These are phyloP conservation scores for Thryonomys swinderianus DNA, from an alignment of 2,113 vertebrate genomes.

Conservation along the genomic window DNA sequence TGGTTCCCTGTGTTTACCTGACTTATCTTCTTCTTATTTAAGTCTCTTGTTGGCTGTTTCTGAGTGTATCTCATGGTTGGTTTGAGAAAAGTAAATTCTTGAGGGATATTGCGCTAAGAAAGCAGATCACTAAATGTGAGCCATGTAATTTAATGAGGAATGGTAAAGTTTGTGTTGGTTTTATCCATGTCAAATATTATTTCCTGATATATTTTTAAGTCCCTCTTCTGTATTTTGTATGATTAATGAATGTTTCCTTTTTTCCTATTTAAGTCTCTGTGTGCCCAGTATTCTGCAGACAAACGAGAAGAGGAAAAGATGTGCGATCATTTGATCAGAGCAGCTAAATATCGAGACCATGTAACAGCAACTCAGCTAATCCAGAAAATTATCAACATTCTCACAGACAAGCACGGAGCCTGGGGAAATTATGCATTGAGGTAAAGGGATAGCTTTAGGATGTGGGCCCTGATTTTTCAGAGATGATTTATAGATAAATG, in stretches of 20 bases:
- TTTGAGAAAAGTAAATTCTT: slow-evolving; percentile 28
- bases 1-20: neutral
- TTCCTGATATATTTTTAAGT: slow-evolving; percentile 17
- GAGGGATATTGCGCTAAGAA: neutral
- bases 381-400: slow-evolving; percentile 98
- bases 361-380: slow-evolving; percentile 97
- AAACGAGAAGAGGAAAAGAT: slow-evolving; percentile 98
- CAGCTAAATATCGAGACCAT: slow-evolving; percentile 97
- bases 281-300: slow-evolving; percentile 96
- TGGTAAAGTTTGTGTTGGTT: slow-evolving; percentile 47
- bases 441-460: slow-evolving; percentile 84
- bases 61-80: slow-evolving; percentile 7
- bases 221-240: slow-evolving; percentile 39
- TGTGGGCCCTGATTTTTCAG: neutral
- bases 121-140: slow-evolving; percentile 9
- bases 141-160: neutral
- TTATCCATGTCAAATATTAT: neutral
- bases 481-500: neutral
- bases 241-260: slow-evolving; percentile 58
- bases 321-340: slow-evolving; percentile 98
- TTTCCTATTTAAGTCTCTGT: slow-evolving; percentile 89
- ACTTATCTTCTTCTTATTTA: neutral
- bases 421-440: slow-evolving; percentile 94
- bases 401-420: slow-evolving; percentile 97
- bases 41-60: neutral